phyloP scores from a whole-genome alignment of 2,797 vertebrate species.

The Rhabdophis nuchalis region DNA sequence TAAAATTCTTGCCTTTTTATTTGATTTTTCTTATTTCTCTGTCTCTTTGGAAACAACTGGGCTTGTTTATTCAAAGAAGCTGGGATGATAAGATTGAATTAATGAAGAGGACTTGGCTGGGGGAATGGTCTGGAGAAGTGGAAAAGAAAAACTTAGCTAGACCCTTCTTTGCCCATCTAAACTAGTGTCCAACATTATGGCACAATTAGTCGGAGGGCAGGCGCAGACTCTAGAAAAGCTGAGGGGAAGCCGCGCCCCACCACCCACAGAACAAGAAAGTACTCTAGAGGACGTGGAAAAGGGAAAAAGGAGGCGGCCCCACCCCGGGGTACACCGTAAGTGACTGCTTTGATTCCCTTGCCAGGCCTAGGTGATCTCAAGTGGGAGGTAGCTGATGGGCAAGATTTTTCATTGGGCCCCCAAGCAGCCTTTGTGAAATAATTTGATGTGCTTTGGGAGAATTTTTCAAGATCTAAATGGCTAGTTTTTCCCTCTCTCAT shows the following conservation, averaged over 20 bases:
- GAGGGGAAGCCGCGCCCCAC: conserved; percentile 2
- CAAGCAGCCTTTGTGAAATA: no score
- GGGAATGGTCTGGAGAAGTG: neutral
- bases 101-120: neutral
- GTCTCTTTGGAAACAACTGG: neutral
- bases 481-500: neutral
- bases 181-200: conserved; percentile 5
- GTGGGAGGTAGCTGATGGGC: neutral
- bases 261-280: conserved; percentile 7
- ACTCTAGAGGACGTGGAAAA: conserved; percentile 8
- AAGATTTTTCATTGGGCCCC: neutral
- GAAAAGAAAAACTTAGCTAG: neutral
- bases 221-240: neutral
- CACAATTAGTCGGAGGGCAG: conserved; percentile 1
- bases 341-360: neutral
- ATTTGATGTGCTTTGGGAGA: neutral
- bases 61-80: neutral
- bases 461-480: neutral
- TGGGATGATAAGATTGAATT: neutral
- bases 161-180: neutral
- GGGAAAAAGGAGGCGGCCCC: conserved; percentile 14
- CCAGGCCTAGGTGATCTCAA: neutral
- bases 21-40: neutral
- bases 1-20: neutral
- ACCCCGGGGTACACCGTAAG: conserved; percentile 2